Conservation (phyloP, 2,888 invertebrate genomes). For the Drosophila nr. perissopoda region DNA sequence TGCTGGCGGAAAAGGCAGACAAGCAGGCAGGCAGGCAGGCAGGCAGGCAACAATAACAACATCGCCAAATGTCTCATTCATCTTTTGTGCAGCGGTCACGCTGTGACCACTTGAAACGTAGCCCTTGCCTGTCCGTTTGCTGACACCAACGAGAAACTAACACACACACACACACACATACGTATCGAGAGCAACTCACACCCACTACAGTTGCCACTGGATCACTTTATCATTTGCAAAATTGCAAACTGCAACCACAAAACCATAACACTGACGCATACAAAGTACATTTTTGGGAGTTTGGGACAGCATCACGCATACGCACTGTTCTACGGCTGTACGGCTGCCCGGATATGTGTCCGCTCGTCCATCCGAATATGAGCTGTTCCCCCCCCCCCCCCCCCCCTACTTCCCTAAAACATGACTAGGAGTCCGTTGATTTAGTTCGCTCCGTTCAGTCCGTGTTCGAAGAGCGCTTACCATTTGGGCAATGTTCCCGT, state of each 20-base stretch:
- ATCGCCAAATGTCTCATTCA: conserved; percentile 70
- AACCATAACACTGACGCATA: conserved; percentile 75
- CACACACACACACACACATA: conserved; percentile 4
- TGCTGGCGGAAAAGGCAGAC: conserved; percentile 19
- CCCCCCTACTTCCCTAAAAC: conserved; percentile 2
- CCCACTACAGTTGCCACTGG: conserved; percentile 26
- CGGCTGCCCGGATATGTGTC: conserved; percentile 56
- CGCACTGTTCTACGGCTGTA: conserved; percentile 45
- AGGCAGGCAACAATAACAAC: conserved; percentile 38
- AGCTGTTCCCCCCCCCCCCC: conserved; percentile 18
- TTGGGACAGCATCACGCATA: conserved; percentile 53
- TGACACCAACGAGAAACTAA: conserved; percentile 35
- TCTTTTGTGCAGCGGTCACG: conserved; percentile 69
- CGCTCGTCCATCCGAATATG: conserved; percentile 31
- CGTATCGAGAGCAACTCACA: conserved; percentile 1
- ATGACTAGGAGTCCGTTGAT: conserved; percentile 62
- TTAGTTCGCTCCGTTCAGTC: conserved; percentile 58
- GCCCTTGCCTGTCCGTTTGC: conserved; percentile 33
- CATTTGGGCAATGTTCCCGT: conserved; percentile 50
- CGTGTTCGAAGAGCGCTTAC: conserved; percentile 53
- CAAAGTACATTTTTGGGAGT: conserved; percentile 73
- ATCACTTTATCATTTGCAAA: conserved; percentile 79
- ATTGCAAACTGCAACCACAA: conserved; percentile 80
- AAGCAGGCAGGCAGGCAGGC: background rate
- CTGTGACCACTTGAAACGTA: conserved; percentile 72